Percentiles rank a stretch among this genome's conserved stretches.
These are phyloP conservation scores for Drosophila azteca DNA, from an alignment of 1,140 invertebrate species.

Conservation along the genomic window DNA sequence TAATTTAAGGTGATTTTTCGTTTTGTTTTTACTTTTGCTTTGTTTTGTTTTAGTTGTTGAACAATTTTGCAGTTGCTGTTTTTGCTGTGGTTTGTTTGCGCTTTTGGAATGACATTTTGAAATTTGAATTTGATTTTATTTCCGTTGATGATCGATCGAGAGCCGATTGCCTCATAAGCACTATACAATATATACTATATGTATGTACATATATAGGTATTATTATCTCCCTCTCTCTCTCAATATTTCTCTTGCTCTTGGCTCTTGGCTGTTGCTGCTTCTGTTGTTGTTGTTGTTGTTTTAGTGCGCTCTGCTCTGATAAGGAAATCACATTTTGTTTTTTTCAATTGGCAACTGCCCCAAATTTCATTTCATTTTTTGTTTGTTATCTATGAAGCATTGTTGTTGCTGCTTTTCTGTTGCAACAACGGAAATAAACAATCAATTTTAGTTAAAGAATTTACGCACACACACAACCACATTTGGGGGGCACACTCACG, in stretches of 20 bases:
- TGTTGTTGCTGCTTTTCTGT: conserved; percentile 39
- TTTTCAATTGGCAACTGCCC: conserved; percentile 80
- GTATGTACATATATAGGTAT: too few species aligned
- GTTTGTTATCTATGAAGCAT: conserved; percentile 53
- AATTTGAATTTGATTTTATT: conserved; percentile 39
- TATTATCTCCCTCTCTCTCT: conserved; percentile 18
- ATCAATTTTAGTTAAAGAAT: conserved; percentile 83
- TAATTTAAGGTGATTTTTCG: conserved; percentile 15
- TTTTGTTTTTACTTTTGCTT: background rate
- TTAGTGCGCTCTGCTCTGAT: conserved; percentile 40
- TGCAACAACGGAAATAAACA: conserved; percentile 78
- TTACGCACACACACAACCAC: conserved; percentile 68
- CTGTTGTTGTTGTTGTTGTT: conserved; percentile 19
- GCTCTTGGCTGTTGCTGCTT: conserved; percentile 22
- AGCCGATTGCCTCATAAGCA: conserved; percentile 4
- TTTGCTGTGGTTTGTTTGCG: conserved; percentile 26
- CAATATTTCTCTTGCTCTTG: conserved; percentile 18
- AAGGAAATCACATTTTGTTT: conserved; percentile 69
- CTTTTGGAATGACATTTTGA: conserved; percentile 68
- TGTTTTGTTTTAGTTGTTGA: conserved; percentile 32
- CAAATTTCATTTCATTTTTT: conserved; percentile 66
- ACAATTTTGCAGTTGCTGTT: conserved; percentile 56
- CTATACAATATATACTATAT: background rate
- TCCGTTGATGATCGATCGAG: conserved; percentile 31
- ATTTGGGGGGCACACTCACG: conserved; percentile 32